phyloP scores from a whole-genome alignment of 2,797 vertebrate species.

The Lepilemur ruficaudatus region DNA sequence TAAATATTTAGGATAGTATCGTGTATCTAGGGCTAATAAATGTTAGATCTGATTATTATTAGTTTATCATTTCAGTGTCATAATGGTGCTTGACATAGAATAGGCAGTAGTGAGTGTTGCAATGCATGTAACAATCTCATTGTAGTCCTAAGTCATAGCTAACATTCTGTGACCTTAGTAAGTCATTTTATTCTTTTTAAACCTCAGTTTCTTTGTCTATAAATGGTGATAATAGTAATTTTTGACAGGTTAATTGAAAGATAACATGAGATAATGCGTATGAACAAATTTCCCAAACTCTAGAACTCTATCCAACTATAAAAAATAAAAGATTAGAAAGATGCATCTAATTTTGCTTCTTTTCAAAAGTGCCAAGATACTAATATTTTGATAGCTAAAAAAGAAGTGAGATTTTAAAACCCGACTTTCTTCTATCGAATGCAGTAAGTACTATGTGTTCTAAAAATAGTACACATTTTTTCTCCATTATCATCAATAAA shows the following conservation, averaged over 20 bases:
- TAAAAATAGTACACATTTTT: background rate
- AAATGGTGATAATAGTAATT: background rate
- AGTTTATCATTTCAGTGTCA: background rate
- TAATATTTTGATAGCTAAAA: background rate
- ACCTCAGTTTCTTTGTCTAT: background rate
- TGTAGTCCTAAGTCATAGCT: background rate
- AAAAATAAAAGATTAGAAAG: background rate
- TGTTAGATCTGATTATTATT: background rate
- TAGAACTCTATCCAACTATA: background rate
- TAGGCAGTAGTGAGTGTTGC: background rate
- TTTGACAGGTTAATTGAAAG: background rate
- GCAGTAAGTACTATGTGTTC: background rate
- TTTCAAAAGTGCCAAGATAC: background rate
- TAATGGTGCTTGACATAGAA: background rate
- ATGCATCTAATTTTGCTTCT: background rate
- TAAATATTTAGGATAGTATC: background rate
- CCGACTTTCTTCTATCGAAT: background rate
- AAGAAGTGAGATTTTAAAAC: slow-evolving; percentile 1
- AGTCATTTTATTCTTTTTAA: background rate
- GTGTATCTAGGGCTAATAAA: background rate
- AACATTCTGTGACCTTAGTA: background rate
- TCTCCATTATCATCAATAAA: background rate
- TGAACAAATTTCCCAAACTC: background rate
- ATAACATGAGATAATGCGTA: background rate
- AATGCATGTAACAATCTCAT: background rate